These are phyloP conservation scores for Genyomyrus donnyi DNA, from an alignment of 2,113 vertebrate species.

Conservation along the genomic window DNA sequence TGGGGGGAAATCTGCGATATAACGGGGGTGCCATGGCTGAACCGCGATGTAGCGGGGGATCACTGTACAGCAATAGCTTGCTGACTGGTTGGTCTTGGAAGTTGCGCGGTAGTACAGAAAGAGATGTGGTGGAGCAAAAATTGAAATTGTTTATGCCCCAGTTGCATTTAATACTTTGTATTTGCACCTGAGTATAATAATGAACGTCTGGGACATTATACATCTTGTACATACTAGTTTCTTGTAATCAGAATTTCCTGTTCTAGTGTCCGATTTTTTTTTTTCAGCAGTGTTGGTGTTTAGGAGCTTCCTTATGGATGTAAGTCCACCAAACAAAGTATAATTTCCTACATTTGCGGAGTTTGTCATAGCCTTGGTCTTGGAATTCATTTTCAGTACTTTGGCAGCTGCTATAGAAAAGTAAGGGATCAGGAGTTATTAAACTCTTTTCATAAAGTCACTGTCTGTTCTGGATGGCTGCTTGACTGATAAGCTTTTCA, in stretches of 20 bases:
- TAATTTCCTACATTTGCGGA: not conserved
- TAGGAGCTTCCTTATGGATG: not conserved
- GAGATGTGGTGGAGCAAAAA: not conserved
- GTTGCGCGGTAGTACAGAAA: not conserved
- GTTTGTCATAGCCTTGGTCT: not conserved
- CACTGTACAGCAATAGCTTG: not conserved
- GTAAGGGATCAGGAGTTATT: slow-evolving; percentile 12
- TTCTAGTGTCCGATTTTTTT: not conserved
- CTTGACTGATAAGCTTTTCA: slow-evolving; percentile 25
- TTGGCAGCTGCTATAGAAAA: not conserved
- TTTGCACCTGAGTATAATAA: not conserved
- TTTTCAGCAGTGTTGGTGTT: not conserved
- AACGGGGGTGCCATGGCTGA: too few species aligned
- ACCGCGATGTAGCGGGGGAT: too few species aligned
- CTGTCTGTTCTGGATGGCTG: slow-evolving; percentile 19
- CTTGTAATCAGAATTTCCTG: not conserved
- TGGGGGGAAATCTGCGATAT: too few species aligned
- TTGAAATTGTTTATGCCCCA: not conserved
- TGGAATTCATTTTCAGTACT: slow-evolving; percentile 3
- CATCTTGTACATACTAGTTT: not conserved
- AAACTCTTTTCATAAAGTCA: slow-evolving; percentile 5
- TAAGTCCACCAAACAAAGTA: not conserved
- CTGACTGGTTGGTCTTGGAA: not conserved
- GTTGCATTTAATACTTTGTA: not conserved
- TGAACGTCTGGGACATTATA: not conserved